A percentile compares a stretch with the other conserved stretches of the same genome.
Evolutionary conservation across 2,797 vertebrate species (phyloP).

Genomic region (Galagoides demidoff): DNA sequence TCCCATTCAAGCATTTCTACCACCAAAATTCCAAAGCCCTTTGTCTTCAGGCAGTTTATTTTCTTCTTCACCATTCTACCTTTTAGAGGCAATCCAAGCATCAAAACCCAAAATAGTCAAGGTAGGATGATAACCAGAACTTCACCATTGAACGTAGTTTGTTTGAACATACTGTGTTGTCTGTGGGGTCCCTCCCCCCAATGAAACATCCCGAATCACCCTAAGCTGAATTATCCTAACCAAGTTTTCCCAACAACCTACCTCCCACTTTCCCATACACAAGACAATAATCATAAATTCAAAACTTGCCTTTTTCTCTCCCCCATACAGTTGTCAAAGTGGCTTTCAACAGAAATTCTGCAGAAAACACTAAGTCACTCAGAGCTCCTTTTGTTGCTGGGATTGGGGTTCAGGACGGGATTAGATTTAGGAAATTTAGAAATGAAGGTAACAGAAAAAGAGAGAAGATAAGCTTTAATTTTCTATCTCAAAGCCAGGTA

Average conservation of each 20-base stretch:
- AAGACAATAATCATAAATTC: not conserved
- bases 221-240: not conserved
- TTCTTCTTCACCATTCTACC: not conserved
- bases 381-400: not conserved
- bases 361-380: not conserved
- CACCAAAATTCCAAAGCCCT: not conserved
- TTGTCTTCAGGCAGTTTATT: not conserved
- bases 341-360: not conserved
- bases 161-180: not conserved
- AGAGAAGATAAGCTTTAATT: not conserved
- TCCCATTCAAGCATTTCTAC: not conserved
- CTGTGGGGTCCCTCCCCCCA: not conserved
- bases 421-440: not conserved
- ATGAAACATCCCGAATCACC: not conserved
- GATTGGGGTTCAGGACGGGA: not conserved
- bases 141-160: not conserved
- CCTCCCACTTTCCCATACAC: not conserved
- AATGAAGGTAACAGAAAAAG: not conserved
- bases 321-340: not conserved
- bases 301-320: not conserved
- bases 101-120: conserved; percentile 19
- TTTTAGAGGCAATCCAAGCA: not conserved
- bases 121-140: not conserved
- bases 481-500: not conserved
- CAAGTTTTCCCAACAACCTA: not conserved